phyloP scores from a whole-genome alignment of 2,113 vertebrate species.

The Empidonax traillii region DNA sequence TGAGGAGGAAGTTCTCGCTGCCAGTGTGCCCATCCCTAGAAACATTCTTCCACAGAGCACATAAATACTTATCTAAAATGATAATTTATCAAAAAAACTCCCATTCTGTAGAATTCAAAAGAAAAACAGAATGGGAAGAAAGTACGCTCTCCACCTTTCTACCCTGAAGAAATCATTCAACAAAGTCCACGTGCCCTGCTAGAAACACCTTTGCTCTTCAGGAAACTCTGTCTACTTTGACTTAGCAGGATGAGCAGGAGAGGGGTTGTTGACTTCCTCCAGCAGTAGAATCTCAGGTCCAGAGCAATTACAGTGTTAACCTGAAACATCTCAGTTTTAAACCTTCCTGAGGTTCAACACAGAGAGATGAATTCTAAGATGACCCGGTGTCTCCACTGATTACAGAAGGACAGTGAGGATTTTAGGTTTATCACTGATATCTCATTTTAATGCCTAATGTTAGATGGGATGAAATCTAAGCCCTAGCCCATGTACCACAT shows the following conservation, averaged over 20 bases:
- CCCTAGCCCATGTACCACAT: neutral
- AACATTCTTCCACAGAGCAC: slow-evolving; percentile 29
- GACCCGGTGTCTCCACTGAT: neutral
- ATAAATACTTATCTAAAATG: neutral
- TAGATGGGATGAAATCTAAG: neutral
- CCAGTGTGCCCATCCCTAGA: slow-evolving; percentile 52
- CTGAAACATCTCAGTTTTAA: neutral
- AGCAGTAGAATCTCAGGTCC: neutral
- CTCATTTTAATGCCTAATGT: neutral
- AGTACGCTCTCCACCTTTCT: neutral
- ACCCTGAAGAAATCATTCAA: neutral
- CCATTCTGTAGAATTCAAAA: neutral
- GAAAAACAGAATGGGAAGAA: slow-evolving; percentile 2
- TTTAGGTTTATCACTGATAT: neutral
- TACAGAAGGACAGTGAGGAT: neutral
- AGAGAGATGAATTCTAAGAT: neutral
- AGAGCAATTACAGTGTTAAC: neutral
- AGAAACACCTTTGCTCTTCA: neutral
- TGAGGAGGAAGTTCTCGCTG: slow-evolving; percentile 16
- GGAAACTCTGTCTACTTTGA: neutral
- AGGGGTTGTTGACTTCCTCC: neutral
- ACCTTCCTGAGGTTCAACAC: neutral
- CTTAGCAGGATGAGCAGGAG: neutral
- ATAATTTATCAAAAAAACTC: slow-evolving; percentile 42
- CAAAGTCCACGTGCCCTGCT: neutral